Conservation (phyloP, 2,797 vertebrate genomes). For the Rhincodon typus region DNA sequence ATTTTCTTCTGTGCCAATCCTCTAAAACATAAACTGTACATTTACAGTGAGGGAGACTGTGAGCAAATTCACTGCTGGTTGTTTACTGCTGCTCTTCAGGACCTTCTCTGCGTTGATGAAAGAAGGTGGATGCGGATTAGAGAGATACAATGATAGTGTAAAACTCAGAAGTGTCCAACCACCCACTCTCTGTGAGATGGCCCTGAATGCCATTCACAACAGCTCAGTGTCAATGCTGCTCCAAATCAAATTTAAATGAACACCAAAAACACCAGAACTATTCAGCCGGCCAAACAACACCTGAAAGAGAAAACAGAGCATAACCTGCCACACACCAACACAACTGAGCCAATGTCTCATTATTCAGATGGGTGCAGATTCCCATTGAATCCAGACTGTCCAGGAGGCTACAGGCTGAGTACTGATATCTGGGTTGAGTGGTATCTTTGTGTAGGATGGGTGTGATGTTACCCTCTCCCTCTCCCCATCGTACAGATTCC, state of each 20-base stretch:
- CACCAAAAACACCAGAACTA: neutral
- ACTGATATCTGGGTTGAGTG: neutral
- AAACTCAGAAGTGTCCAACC: neutral
- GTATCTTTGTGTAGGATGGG: neutral
- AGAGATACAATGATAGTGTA: neutral
- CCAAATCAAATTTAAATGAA: neutral
- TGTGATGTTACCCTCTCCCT: neutral
- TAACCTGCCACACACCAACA: too few relatives aligned
- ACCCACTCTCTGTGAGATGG: neutral
- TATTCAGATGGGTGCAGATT: neutral
- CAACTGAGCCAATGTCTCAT: neutral
- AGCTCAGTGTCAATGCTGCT: neutral
- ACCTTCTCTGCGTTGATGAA: constrained; percentile 39
- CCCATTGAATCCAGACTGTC: neutral
- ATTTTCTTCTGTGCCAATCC: constrained; percentile 47
- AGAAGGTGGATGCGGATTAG: neutral
- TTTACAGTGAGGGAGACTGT: constrained; percentile 89
- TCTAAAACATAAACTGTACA: constrained; percentile 70
- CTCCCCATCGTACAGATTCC: too few relatives aligned
- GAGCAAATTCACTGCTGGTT: constrained; percentile 47
- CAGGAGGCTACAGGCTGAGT: too few relatives aligned
- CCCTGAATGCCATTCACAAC: neutral
- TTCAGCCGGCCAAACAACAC: too few relatives aligned
- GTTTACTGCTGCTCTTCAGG: neutral
- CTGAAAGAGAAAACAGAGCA: neutral